phyloP scores from a whole-genome alignment of 2,113 vertebrate genomes.

The Corythaeola cristata region DNA sequence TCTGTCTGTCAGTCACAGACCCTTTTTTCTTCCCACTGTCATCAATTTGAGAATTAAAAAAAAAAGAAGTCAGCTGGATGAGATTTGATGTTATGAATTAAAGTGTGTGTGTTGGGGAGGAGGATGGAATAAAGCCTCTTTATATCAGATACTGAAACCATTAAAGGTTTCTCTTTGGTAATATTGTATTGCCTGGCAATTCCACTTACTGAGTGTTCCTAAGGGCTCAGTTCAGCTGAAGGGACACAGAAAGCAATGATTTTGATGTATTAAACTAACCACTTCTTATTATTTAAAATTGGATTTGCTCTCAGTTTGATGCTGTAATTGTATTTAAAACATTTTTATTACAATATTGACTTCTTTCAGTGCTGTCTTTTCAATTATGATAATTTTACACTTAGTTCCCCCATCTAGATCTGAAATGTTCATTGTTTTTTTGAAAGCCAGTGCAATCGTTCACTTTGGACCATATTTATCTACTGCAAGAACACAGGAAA shows the following conservation, averaged over 20 bases:
- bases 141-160: not conserved
- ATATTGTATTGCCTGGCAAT: not conserved
- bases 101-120: not conserved
- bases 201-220: not conserved
- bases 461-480: not conserved
- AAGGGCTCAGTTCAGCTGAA: not conserved
- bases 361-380: slow-evolving; percentile 31
- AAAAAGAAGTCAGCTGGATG: not conserved
- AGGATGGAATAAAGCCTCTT: not conserved
- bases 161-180: not conserved
- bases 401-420: not conserved
- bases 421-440: not conserved
- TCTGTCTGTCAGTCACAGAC: not conserved
- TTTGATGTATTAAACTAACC: slow-evolving; percentile 26
- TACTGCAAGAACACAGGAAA: not conserved
- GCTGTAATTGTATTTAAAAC: slow-evolving; percentile 13
- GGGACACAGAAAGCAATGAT: not conserved
- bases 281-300: slow-evolving; percentile 50
- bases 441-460: not conserved
- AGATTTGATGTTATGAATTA: slow-evolving; percentile 15
- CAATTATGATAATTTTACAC: slow-evolving; percentile 37
- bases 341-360: not conserved
- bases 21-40: not conserved
- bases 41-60: not conserved
- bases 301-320: slow-evolving; percentile 24